Conservation (phyloP, 2,888 invertebrate genomes). For the Amphiduros pacificus region DNA sequence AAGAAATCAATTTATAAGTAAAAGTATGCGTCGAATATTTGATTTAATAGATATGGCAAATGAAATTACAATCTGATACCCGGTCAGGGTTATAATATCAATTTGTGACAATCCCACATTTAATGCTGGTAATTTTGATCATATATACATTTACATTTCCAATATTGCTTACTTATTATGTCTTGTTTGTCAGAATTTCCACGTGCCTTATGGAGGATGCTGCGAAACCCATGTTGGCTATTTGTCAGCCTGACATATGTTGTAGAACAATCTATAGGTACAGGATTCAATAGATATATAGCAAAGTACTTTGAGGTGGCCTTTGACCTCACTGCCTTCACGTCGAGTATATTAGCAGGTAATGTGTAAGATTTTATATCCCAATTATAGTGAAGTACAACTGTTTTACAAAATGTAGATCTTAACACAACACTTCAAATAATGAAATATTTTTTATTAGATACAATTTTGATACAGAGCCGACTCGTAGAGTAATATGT, state of each 20-base stretch:
- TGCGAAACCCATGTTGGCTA: slow-evolving; percentile 26
- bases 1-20: too few species aligned
- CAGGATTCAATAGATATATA: slow-evolving; percentile 25
- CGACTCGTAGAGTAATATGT: too few species aligned
- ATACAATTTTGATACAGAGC: too few species aligned
- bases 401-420: too few species aligned
- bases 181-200: slow-evolving; percentile 19
- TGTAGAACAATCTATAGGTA: slow-evolving; percentile 24
- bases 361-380: background rate
- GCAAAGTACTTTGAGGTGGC: slow-evolving; percentile 27
- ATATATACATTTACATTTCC: background rate
- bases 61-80: too few species aligned
- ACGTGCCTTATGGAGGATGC: slow-evolving; percentile 12
- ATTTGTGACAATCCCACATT: too few species aligned
- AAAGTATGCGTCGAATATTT: too few species aligned
- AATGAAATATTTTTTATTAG: background rate
- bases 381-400: background rate
- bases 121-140: background rate
- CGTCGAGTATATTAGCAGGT: slow-evolving; percentile 26
- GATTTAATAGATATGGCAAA: too few species aligned
- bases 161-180: background rate
- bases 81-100: too few species aligned
- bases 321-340: slow-evolving; percentile 20
- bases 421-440: too few species aligned
- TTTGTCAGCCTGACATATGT: slow-evolving; percentile 22